phyloP scores from a whole-genome alignment of 2,888 invertebrate genomes.

The Tenthredo scrophulariae region DNA sequence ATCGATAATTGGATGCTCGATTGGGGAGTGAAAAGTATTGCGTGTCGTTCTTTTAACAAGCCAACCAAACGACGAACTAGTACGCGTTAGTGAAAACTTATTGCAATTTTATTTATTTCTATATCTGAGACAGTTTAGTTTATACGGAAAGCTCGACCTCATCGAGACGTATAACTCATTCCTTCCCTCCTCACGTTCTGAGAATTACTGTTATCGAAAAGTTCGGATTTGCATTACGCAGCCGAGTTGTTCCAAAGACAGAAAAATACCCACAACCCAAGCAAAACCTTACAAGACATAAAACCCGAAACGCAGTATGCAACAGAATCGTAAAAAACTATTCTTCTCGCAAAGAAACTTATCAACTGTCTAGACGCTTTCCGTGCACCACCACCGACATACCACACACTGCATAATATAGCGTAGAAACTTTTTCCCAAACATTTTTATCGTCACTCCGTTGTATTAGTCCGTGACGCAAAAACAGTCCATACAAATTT shows the following conservation, averaged over 20 bases:
- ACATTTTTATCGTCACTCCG: neutral
- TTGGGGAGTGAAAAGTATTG: slow-evolving; percentile 36
- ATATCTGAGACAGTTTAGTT: neutral
- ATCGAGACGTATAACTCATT: neutral
- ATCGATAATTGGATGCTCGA: slow-evolving; percentile 48
- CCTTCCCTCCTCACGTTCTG: neutral
- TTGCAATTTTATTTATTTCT: neutral
- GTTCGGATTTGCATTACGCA: neutral
- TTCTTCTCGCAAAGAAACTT: neutral
- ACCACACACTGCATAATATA: slow-evolving; percentile 8
- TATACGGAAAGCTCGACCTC: neutral
- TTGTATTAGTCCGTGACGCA: neutral
- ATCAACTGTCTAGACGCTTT: slow-evolving; percentile 18
- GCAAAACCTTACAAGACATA: neutral
- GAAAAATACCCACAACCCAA: neutral
- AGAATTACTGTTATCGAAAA: neutral
- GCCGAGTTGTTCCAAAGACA: neutral
- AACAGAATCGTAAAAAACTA: slow-evolving; percentile 24
- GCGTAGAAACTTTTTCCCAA: slow-evolving; percentile 9
- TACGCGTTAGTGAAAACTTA: neutral
- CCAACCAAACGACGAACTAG: neutral
- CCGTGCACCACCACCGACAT: neutral
- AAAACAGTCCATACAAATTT: neutral
- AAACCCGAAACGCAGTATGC: neutral
- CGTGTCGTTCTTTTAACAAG: slow-evolving; percentile 22